Evolutionary conservation across 2,113 vertebrate species (phyloP), one percentile per base, ranked within the genome.

Genomic region (Eurypyga helias): DNA sequence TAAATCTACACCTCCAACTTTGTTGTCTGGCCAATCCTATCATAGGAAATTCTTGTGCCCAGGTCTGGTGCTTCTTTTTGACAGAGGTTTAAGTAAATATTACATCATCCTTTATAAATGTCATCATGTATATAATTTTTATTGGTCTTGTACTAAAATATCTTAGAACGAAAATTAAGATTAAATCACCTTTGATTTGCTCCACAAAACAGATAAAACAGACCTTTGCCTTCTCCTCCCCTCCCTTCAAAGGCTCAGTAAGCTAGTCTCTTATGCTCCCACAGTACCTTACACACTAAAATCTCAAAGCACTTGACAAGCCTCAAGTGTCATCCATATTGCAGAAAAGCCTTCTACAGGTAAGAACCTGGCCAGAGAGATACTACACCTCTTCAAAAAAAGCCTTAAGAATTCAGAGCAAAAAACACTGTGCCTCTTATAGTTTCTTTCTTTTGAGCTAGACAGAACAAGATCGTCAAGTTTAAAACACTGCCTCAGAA

Each of bases 201-300:
- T 55, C 17, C 12, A 57, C 17, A 81, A 49, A 82, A 94, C 23
- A 78, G 6, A 36, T 31, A 31, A 70, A 81, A 72, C 3, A 19
- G 0, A 38, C 9, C 66, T 5, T 15, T 71, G 3, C 18, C 13
- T 38, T 46, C 4, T 1, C 0, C 1, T 1, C 10, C 13, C 17
- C 4, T 4, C 31, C 2, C 36, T 43, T 62, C 48, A n/a, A 51
- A 84, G 49, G 8, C 5, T 33, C 38, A 66, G 23, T 21, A 54
- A 66, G 15, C n/a, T 38, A 45, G 24, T 5, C 41, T 54, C 16
- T 67, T 62, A 4, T 0, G 51, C 57, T 72, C 85, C 29, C 34
- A 73, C 17, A 52, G 41, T n/a, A 76, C 17, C 10, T 49, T 41
- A 60, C 9, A 83, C 16, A 79, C 2, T 33, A 79, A 55, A 67